phyloP scores from a whole-genome alignment of 2,888 invertebrate species.

The Xestobium rufovillosum region DNA sequence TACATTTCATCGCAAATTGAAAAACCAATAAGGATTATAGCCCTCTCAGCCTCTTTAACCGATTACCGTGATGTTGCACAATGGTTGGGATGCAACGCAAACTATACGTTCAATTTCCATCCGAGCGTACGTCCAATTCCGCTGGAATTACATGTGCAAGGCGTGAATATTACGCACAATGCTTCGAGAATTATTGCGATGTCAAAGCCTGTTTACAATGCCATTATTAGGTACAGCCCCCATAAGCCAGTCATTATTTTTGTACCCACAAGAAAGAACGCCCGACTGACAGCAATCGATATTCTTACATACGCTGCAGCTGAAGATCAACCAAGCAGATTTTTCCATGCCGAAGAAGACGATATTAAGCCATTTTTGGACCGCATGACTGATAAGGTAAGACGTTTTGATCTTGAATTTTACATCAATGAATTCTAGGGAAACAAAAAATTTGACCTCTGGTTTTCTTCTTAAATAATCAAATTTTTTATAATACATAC shows the following conservation, averaged over 20 bases:
- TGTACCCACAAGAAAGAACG: conserved; percentile 85
- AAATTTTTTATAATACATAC: too few species aligned
- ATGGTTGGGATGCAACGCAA: conserved; percentile 92
- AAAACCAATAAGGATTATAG: conserved; percentile 84
- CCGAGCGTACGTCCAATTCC: conserved; percentile 95
- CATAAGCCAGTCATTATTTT: conserved; percentile 82
- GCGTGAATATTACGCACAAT: conserved; percentile 96
- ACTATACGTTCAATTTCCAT: conserved; percentile 96
- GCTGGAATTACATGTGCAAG: conserved; percentile 92
- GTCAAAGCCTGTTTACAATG: conserved; percentile 96
- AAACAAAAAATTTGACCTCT: too few species aligned
- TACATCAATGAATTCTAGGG: too few species aligned
- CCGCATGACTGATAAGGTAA: conserved; percentile 77
- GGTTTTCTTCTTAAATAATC: too few species aligned
- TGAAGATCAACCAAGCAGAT: conserved; percentile 76
- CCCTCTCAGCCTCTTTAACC: conserved; percentile 85
- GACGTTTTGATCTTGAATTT: conserved; percentile 13
- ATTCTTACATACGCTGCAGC: conserved; percentile 90
- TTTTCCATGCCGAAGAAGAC: conserved; percentile 81
- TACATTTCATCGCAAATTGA: conserved; percentile 95
- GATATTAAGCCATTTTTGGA: conserved; percentile 86
- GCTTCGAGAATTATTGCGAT: conserved; percentile 93
- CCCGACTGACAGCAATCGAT: conserved; percentile 92
- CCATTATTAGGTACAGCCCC: conserved; percentile 76
- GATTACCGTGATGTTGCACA: conserved; percentile 94